Evolutionary conservation across 2,888 invertebrate species (phyloP), one percentile per base, ranked within the genome.

Genomic region (Tetheella fluctuosa): DNA sequence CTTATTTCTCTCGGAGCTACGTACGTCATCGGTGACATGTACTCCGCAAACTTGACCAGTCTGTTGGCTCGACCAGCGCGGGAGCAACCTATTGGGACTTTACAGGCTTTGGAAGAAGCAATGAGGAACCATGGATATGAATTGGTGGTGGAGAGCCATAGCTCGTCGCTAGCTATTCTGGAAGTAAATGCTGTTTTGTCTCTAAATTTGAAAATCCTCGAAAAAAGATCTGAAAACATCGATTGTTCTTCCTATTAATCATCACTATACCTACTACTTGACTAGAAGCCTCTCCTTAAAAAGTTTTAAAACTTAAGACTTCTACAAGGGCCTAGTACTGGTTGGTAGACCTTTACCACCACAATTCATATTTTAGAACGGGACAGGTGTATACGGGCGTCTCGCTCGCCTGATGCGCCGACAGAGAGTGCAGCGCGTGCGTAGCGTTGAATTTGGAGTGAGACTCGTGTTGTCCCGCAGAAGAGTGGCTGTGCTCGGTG

Each of bases 11-110:
- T 96, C n/a, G 95, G 95, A 30, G 95, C 96, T 1, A 96, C 96
- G 0, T 96, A 96, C 80, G 96, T 96, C 5, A 95, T 96, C 57
- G 96, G 95, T 0, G 96, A 96, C 81, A 95, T 96, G 93, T 96
- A 96, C 80, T 96, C 96, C 0, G 96, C 96, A 0, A 96, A 96
- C 83, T 84, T 96, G 64, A 96, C 96, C 12, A 96, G 96, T 3
- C 89, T 96, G 25, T 91, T 96, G 61, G 96, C 96, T 0, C 92
- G 95, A 57, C 96, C 96, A 2, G 95, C 96, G 0, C 93, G 95
- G 73, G 96, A 96, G 79, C 90, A 93, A 52, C 95, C 96, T 0
- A 95, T 96, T 48, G 94, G 95, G 53, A 95, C 95, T 8, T 81
- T 96, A 56, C 93, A 93, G 57, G 95, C 95, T 39, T 77, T 96